Percentiles rank a stretch among this genome's conserved stretches.
Conservation (phyloP, 1,140 invertebrate genomes). For the Magallana ariakensis region DNA sequence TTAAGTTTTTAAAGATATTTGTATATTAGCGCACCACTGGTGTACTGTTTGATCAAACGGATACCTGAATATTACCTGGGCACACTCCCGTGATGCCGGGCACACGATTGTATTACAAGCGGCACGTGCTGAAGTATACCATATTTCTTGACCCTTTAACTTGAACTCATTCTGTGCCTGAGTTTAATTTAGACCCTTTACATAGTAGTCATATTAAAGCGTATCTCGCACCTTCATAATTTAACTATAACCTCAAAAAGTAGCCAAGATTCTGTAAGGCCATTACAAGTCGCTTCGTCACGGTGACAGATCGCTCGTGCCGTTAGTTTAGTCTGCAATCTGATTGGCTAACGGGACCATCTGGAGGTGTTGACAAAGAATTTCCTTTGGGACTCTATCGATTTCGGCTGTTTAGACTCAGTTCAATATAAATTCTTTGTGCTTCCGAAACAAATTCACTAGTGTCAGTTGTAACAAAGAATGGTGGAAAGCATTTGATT, state of each 20-base stretch:
- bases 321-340: slow-evolving; percentile 24
- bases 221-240: too few relatives aligned
- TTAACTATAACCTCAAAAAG: too few relatives aligned
- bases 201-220: too few relatives aligned
- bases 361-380: slow-evolving; percentile 55
- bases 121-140: slow-evolving; percentile 2
- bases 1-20: too few relatives aligned
- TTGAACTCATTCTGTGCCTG: too few relatives aligned
- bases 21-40: too few relatives aligned
- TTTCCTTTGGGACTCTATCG: slow-evolving; percentile 32
- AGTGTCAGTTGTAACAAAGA: slow-evolving; percentile 32
- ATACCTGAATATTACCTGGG: not conserved
- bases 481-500: slow-evolving; percentile 19
- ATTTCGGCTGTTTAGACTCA: not conserved
- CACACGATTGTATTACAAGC: slow-evolving; percentile 1
- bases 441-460: slow-evolving; percentile 38
- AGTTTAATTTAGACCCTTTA: too few relatives aligned
- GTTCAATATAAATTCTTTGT: slow-evolving; percentile 37
- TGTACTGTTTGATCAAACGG: too few relatives aligned
- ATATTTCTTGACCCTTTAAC: not conserved
- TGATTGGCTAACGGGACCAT: slow-evolving; percentile 54
- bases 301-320: slow-evolving; percentile 47
- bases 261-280: not conserved
- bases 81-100: not conserved
- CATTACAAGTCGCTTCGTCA: not conserved